These are phyloP conservation scores for Palythoa grandiflora DNA, from an alignment of 92 coral and sea anemone species.

Conservation along the genomic window DNA sequence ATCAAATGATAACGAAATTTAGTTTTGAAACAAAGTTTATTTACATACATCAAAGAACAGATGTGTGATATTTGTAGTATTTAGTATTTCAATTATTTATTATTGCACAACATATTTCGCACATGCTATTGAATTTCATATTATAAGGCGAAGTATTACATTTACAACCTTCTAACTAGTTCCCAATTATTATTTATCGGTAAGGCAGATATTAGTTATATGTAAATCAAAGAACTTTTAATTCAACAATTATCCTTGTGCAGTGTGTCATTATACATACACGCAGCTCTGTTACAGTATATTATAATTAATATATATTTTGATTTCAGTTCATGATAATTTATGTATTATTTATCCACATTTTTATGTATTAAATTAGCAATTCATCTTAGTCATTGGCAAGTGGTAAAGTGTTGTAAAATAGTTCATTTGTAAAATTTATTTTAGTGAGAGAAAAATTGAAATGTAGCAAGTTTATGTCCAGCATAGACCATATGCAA, in stretches of 20 bases:
- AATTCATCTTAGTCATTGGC: background rate
- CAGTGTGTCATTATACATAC: no score
- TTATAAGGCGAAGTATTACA: background rate
- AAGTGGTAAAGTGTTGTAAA: background rate
- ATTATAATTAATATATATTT: no score
- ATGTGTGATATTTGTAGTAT: slow-evolving; percentile 3
- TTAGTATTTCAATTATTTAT: background rate
- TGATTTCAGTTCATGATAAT: background rate
- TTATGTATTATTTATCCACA: background rate
- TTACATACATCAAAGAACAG: slow-evolving; percentile 28
- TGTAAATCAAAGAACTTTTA: no score
- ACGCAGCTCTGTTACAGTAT: no score
- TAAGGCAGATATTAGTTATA: background rate
- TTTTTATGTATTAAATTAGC: background rate
- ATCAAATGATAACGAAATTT: background rate
- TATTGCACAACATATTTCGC: slow-evolving; percentile 11
- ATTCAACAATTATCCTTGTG: no score
- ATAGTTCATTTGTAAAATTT: background rate
- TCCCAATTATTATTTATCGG: no score
- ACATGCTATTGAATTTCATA: background rate
- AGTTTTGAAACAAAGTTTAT: background rate
- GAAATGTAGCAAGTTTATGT: background rate
- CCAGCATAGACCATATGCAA: no score
- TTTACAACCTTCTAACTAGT: no score
- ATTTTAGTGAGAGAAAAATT: background rate